Conservation (phyloP, 2,113 vertebrate species). For the Smithornis capensis region DNA sequence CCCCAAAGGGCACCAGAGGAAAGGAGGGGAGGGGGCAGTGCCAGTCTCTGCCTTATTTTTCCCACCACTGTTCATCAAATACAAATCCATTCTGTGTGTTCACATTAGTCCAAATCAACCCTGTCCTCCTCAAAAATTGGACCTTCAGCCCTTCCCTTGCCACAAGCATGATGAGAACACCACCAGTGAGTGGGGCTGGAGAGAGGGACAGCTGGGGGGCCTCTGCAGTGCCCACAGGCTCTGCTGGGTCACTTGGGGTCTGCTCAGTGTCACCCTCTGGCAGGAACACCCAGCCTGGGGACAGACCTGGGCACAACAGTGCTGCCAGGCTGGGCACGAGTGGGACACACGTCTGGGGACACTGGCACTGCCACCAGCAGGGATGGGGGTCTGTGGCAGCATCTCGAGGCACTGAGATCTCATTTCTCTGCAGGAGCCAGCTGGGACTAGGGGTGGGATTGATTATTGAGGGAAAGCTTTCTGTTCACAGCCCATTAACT, state of each 20-base stretch:
- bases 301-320: neutral
- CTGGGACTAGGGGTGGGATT: neutral
- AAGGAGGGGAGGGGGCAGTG: neutral
- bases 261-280: neutral
- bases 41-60: neutral
- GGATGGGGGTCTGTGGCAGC: neutral
- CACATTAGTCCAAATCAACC: neutral
- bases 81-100: neutral
- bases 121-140: neutral
- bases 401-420: neutral
- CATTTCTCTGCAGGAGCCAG: neutral
- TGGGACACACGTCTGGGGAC: neutral
- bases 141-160: neutral
- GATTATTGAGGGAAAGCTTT: neutral
- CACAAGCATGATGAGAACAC: neutral
- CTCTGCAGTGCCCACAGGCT: neutral
- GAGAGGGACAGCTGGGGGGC: neutral
- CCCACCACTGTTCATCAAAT: neutral
- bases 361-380: accelerated
- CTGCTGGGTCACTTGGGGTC: neutral
- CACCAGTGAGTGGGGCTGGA: neutral
- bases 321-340: accelerated
- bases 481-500: neutral
- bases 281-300: neutral
- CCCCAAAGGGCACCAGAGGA: neutral